Base-by-base conservation (phyloP, 2,888 invertebrate species). In the Melanostoma mellinum region DNA sequence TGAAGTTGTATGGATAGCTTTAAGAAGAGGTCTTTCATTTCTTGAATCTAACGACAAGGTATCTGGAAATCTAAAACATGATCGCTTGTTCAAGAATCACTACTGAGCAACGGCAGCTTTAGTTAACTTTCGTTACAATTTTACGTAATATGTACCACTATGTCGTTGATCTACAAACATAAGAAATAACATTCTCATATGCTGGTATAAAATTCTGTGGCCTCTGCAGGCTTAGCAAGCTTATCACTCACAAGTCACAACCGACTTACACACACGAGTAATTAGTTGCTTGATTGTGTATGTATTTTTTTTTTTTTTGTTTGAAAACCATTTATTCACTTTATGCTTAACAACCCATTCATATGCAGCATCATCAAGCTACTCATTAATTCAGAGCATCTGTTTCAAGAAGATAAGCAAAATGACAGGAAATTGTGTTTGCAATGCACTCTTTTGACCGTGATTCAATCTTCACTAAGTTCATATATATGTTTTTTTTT, bases 381-480 rank as follows among this genome's bases (percentile, higher is more conserved):
- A 4, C n/a, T n/a, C 5, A 30, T 42, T 4, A 10, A 60, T 46
- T 20, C 2, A 61, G n/a, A 61, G 36, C 63, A 63, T 63, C 38
- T 63, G 63, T 50, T 50, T 50, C 32, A 32, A 63, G 20, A 20
- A 20, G 63, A 63, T 63, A 63, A 63, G 48, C 48, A 50, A 10
- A 63, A 50, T 38, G 38, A 50, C 63, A 63, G 63, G 50, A 50
- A 63, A 67, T 67, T 72, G 72, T 44, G 61, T 72, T 52, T 53
- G 52, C 53, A 72, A 42, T 61, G 61, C 53, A 52, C 48, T 72
- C 35, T 30, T 9, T 40, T 67, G 58, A 75, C 58, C 42, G 36
- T 44, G 58, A 52, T 46, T 65, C 33, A 4, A 6, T 56, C 56
- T 52, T n/a, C 4, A 36, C 10, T 9, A 40, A 3, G 40, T 33